A percentile compares a stretch with the other conserved stretches of the same genome.
Conservation (phyloP, 2,113 vertebrate genomes). For the Hystrix cristata region DNA sequence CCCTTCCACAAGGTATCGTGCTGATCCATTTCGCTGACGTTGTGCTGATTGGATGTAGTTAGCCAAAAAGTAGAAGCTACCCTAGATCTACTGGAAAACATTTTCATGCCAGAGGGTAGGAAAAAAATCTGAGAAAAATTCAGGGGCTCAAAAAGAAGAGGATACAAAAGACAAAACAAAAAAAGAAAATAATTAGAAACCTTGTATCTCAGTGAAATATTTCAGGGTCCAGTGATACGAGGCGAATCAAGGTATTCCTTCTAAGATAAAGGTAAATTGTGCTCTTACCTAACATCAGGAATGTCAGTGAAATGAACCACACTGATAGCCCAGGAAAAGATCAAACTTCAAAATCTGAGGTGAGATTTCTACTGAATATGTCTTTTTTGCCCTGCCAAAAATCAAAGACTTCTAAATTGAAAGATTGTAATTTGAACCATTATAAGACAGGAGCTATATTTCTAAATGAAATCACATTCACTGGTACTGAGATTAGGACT, state of each 20-base stretch:
- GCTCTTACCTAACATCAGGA: background rate
- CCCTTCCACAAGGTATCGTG: background rate
- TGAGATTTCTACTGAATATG: background rate
- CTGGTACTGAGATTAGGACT: background rate
- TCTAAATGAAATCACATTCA: conserved; percentile 1
- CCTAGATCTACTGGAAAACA: background rate
- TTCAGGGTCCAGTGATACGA: background rate
- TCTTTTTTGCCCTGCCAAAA: background rate
- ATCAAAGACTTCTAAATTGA: background rate
- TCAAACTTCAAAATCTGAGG: background rate
- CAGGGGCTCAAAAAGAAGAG: background rate
- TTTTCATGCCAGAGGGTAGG: background rate
- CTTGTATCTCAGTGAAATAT: background rate
- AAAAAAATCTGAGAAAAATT: background rate
- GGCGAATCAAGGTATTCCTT: background rate
- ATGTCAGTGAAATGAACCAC: background rate
- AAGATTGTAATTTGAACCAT: background rate
- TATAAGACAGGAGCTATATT: background rate
- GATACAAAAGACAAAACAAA: background rate
- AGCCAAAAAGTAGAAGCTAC: background rate
- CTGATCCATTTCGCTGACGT: background rate
- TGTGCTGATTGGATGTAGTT: background rate
- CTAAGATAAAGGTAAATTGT: background rate
- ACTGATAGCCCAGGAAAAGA: background rate
- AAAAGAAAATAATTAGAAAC: background rate